Evolutionary conservation across 2,888 invertebrate species (phyloP).

Genomic region (Cyaniris semiargus): DNA sequence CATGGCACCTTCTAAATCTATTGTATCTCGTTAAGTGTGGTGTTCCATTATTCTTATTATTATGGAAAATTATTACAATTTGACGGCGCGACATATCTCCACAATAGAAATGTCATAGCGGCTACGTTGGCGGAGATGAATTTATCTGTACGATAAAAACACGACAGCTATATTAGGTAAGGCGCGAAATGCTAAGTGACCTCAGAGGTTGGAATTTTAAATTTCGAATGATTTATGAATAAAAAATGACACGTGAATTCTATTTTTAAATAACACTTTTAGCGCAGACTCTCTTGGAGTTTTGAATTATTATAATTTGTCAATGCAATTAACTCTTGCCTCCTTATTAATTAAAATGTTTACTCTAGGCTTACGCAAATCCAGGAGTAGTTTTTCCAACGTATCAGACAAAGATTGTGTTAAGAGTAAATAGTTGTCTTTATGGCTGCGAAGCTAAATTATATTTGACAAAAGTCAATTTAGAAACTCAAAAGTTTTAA

Average conservation of each 20-base stretch:
- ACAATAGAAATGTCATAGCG: slow-evolving; percentile 43
- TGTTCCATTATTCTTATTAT: slow-evolving; percentile 40
- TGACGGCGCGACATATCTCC: slow-evolving; percentile 49
- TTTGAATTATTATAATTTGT: neutral
- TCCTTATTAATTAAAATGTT: neutral
- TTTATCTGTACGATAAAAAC: slow-evolving; percentile 42
- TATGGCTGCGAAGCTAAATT: too few relatives aligned
- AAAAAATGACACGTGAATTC: neutral
- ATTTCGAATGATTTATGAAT: slow-evolving; percentile 35
- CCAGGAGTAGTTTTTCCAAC: neutral
- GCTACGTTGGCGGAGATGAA: slow-evolving; percentile 44
- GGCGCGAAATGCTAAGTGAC: slow-evolving; percentile 45
- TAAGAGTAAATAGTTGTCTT: neutral
- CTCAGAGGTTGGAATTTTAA: slow-evolving; percentile 48
- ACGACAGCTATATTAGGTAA: slow-evolving; percentile 45
- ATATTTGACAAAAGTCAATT: too few relatives aligned
- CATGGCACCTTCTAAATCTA: slow-evolving; percentile 13
- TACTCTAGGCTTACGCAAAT: neutral
- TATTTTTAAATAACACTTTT: neutral
- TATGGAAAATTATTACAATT: slow-evolving; percentile 66
- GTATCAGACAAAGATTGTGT: neutral
- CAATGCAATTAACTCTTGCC: too few relatives aligned
- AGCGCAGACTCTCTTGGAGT: neutral
- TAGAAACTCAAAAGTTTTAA: too few relatives aligned
- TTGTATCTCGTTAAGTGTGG: slow-evolving; percentile 7